A percentile compares a stretch with the other conserved stretches of the same genome.
These are phyloP conservation scores for Falcunculus frontatus DNA, from an alignment of 2,113 vertebrate species.

Conservation along the genomic window DNA sequence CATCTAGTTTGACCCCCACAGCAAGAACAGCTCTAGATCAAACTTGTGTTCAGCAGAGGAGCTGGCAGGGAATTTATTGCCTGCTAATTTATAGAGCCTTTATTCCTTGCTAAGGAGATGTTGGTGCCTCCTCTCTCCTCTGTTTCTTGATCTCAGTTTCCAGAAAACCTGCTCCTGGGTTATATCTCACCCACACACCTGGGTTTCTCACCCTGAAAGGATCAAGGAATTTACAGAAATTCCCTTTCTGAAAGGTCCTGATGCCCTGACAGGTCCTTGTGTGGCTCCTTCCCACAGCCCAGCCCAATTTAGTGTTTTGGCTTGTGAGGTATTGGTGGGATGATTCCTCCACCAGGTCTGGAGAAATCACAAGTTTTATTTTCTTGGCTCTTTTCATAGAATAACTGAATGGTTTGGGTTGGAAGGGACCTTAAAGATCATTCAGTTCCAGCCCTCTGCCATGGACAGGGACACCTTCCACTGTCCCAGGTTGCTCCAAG, in stretches of 20 bases:
- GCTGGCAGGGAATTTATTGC: background rate
- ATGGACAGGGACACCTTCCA: background rate
- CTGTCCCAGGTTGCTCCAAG: background rate
- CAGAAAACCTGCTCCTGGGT: background rate
- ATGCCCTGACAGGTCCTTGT: accelerated
- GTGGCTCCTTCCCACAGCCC: background rate
- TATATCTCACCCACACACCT: background rate
- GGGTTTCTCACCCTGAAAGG: background rate
- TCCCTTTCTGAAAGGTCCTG: background rate
- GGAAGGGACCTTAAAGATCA: background rate
- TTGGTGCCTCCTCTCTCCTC: background rate
- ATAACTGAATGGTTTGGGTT: background rate
- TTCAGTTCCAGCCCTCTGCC: background rate
- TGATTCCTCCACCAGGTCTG: background rate
- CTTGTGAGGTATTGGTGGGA: background rate
- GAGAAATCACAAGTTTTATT: background rate
- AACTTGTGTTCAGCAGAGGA: background rate
- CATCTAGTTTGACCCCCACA: background rate
- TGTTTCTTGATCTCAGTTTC: background rate
- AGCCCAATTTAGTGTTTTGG: background rate
- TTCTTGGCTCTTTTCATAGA: background rate
- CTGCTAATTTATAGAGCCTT: background rate
- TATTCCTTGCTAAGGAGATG: background rate
- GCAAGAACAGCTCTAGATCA: background rate
- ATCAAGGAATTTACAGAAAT: background rate